phyloP scores from a whole-genome alignment of 2,888 invertebrate species.

The Embidobia sp. region DNA sequence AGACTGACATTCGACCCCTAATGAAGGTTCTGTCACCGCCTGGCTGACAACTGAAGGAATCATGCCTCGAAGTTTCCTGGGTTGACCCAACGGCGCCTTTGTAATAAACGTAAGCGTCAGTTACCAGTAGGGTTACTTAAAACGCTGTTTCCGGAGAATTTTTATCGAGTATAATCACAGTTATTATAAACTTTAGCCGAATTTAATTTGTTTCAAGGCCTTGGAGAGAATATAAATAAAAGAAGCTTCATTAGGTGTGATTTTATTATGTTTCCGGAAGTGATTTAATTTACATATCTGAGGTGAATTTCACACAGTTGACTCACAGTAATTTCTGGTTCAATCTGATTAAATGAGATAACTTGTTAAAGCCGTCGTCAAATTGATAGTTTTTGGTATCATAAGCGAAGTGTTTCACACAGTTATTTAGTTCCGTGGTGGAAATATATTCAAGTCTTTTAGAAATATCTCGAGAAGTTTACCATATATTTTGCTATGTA shows the following conservation, averaged over 20 bases:
- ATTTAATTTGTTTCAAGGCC: background rate
- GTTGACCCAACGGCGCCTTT: conserved; percentile 18
- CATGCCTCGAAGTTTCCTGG: conserved; percentile 21
- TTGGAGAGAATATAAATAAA: background rate
- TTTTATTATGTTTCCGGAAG: background rate
- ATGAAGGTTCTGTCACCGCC: conserved; percentile 27
- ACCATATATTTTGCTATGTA: no score
- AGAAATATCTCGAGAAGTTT: no score
- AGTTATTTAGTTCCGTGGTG: no score
- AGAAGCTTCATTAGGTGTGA: background rate
- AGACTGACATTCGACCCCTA: conserved; percentile 51
- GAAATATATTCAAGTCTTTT: no score
- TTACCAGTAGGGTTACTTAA: conserved; percentile 15
- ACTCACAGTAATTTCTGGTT: conserved; percentile 20
- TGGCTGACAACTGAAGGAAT: conserved; percentile 29
- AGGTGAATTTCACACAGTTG: conserved; percentile 14
- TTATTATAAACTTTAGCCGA: background rate
- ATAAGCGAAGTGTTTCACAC: background rate
- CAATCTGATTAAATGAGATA: conserved; percentile 5
- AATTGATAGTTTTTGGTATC: conserved; percentile 5
- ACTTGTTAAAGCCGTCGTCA: conserved; percentile 1
- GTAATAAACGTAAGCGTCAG: conserved; percentile 20
- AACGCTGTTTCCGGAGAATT: background rate
- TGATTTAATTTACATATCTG: conserved; percentile 20
- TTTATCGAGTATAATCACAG: background rate